phyloP scores from a whole-genome alignment of 1,140 invertebrate species.

The Dufourea novaeangliae region DNA sequence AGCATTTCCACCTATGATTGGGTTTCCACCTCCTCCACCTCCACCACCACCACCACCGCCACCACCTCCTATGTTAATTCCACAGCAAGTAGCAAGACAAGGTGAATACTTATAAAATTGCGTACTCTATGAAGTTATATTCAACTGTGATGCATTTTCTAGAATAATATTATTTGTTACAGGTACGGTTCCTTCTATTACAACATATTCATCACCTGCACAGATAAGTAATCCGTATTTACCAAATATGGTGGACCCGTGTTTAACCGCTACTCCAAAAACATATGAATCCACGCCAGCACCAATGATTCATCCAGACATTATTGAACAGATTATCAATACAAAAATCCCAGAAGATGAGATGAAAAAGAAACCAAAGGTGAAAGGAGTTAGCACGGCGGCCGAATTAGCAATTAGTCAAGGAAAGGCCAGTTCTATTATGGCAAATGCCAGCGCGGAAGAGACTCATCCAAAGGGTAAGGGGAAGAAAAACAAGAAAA shows the following conservation, averaged over 20 bases:
- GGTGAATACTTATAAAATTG: conserved; percentile 57
- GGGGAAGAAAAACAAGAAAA: conserved; percentile 87
- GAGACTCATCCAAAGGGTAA: conserved; percentile 85
- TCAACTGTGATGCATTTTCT: neutral
- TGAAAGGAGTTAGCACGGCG: conserved; percentile 83
- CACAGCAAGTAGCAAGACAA: conserved; percentile 83
- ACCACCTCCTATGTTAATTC: conserved; percentile 83
- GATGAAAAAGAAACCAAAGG: conserved; percentile 86
- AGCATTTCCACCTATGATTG: conserved; percentile 73
- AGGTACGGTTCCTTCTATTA: conserved; percentile 76
- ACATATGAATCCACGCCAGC: conserved; percentile 72
- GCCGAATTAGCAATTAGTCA: conserved; percentile 80
- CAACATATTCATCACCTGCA: conserved; percentile 78
- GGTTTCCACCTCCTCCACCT: conserved; percentile 81
- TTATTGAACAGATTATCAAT: conserved; percentile 83
- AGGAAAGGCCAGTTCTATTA: conserved; percentile 80
- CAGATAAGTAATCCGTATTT: conserved; percentile 77
- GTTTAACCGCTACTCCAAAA: conserved; percentile 76
- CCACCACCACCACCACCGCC: conserved; percentile 83
- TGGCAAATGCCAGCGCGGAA: conserved; percentile 84
- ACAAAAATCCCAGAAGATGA: conserved; percentile 85
- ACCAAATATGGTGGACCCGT: conserved; percentile 75
- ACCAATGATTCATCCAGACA: conserved; percentile 78
- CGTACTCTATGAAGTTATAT: conserved; percentile 3
- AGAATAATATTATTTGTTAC: conserved; percentile 24